Percentiles rank a stretch among this genome's conserved stretches.
phyloP scores from a whole-genome alignment of 2,113 vertebrate species.

The Elephantulus edwardii region DNA sequence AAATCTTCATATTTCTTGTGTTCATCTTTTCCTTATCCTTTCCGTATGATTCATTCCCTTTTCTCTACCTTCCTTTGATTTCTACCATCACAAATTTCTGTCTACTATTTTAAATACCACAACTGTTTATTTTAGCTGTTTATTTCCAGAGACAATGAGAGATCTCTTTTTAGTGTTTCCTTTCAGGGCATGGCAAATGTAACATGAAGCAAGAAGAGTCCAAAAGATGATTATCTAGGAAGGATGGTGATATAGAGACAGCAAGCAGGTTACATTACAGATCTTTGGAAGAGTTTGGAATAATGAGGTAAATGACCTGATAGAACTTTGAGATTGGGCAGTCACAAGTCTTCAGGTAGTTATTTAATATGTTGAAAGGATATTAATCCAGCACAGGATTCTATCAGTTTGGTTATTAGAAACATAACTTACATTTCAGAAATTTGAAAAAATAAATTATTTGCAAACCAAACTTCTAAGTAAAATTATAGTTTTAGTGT shows the following conservation, averaged over 20 bases:
- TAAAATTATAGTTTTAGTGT: neutral
- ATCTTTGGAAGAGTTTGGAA: neutral
- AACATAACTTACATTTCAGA: neutral
- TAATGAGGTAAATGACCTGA: neutral
- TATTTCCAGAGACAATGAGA: neutral
- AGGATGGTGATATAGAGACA: neutral
- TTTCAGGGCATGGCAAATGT: neutral
- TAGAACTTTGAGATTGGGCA: neutral
- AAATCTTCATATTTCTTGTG: slow-evolving; percentile 16
- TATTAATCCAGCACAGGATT: neutral
- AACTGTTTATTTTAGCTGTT: slow-evolving; percentile 3
- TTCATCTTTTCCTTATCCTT: neutral
- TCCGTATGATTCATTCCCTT: neutral
- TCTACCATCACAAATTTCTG: neutral
- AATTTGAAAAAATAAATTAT: neutral
- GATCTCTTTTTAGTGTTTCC: neutral
- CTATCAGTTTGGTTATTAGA: neutral
- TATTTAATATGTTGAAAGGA: neutral
- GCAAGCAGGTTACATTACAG: neutral
- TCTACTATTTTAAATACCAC: slow-evolving; percentile 26
- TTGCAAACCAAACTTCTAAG: slow-evolving; percentile 22
- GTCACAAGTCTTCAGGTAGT: neutral
- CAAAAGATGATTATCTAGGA: neutral
- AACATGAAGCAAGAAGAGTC: neutral
- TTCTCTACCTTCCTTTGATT: neutral